Evolutionary conservation across 1,140 invertebrate genomes (phyloP), one percentile per base, ranked within the genome.

Genomic region (Drosophila carrolli): DNA sequence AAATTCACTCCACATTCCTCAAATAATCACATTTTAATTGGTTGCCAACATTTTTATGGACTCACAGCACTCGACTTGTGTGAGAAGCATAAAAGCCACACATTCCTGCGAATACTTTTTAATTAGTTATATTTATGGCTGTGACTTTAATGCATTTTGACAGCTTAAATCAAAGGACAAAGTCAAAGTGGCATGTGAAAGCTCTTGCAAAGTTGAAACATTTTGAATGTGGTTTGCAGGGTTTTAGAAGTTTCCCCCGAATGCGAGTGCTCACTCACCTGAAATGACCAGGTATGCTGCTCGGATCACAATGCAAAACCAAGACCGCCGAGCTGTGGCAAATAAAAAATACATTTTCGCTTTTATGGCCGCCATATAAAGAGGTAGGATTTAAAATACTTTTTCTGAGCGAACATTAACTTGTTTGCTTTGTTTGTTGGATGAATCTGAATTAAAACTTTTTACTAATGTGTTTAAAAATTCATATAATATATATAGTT

Each of bases 41-140:
- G 46, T 71, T 58, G 44, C 38, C 4, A 71, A 8, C 43, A 71
- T n/a, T 70, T 71, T 71, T 70, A 71, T 58, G 51, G 27, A n/a
- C 32, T 7, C 10, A 63, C 58, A 32, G 9, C 55, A 63, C 60
- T 60, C 13, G 32, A 38, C 32, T 68, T 40, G 47, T 11, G 46
- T 10, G 9, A 23, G 23, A 61, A 53, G 29, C 41, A 61, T 27
- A 62, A 62, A 13, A 47, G 10, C 13, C 23, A 37, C 35, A 23
- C 44, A 58, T 58, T 72, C 46, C 71, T 32, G 51, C 8, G 32
- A 65, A 14, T 54, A 66, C 73, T 75, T 75, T 75, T 75, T 75
- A 75, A 75, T 75, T 75, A 75, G 73, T 75, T 75, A 41, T 23
- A 40, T 53, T 67, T 66, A 66, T 75, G 71, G 41, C 41, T 70